Evolutionary conservation across 2,888 invertebrate genomes (phyloP), one percentile per base, ranked within the genome.

Genomic region (Rhaphigaster nebulosa): DNA sequence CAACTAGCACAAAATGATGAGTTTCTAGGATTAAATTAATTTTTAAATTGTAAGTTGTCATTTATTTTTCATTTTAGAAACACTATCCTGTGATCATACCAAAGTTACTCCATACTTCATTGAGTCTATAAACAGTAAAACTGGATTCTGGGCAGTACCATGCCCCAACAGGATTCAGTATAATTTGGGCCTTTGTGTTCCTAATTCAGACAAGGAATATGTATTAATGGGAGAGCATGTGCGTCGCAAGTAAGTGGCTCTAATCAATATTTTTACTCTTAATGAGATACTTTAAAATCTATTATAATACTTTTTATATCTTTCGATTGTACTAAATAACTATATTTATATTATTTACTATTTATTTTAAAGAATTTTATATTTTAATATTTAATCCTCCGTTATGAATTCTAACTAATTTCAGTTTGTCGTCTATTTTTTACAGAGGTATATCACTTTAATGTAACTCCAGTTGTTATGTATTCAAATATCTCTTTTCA

Each of bases 41-140:
- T 45, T 45, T 45, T 45, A 45, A 45, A 45, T 45, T 45, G 4
- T 4, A 45, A 45, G 10, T 6, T 45, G 45, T 4, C 45, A 45
- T 10, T 45, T 45, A 6, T 45, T 4, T 45, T 45, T 45, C 10
- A 10, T 45, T 45, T 10, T 94, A 97, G 97, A 97, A 95, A 97
- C 97, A 0, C 94, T 98, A 91, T 97, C 98, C 50, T 98, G 98
- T 93, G 98, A 98, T 94, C 98, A 98, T 93, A 98, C 97, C 13
- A 97, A 97, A 94, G 98, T 98, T 91, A 97, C 98, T 5, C 98
- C 98, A 20, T 97, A 97, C 93, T 98, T 97, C 93, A 97, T 98
- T 92, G 98, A 98, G 94, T 98, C 97, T 1, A 97, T 98, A 92
- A 97, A 96, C 93, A 96, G 96, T 29, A 95, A 95, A 90, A 94